Evolutionary conservation across 2,888 invertebrate genomes (phyloP).

Genomic region (Apantesis nais): DNA sequence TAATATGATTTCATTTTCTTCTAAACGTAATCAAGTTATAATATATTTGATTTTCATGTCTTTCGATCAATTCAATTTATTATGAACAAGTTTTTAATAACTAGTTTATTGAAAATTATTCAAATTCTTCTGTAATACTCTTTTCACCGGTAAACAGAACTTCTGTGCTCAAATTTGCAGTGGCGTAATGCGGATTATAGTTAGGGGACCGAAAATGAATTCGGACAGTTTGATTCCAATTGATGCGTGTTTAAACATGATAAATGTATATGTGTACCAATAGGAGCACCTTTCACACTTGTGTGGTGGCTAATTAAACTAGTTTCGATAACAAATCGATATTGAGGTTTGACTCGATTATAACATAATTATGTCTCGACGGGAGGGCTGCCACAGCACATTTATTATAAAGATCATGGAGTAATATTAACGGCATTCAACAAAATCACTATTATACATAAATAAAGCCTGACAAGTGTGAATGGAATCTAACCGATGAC

Average conservation of each 20-base stretch:
- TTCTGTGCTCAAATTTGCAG: constrained; percentile 33
- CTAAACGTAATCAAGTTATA: constrained; percentile 2
- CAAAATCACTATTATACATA: too few species aligned
- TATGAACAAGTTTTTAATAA: background rate
- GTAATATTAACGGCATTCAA: too few species aligned
- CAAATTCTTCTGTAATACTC: too few species aligned
- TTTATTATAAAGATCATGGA: background rate
- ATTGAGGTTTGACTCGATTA: background rate
- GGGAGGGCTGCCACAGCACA: background rate
- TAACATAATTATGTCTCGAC: too few species aligned
- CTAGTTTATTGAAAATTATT: too few species aligned
- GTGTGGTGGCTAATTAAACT: constrained; percentile 5
- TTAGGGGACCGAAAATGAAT: constrained; percentile 26
- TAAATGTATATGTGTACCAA: constrained; percentile 44
- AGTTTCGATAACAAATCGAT: background rate
- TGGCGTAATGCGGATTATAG: constrained; percentile 24
- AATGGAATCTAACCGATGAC: constrained; percentile 35
- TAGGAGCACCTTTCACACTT: constrained; percentile 35
- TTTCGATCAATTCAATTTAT: background rate
- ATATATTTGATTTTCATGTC: background rate
- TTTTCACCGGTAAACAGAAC: constrained; percentile 21
- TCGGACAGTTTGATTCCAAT: constrained; percentile 52
- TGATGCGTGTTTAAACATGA: constrained; percentile 50
- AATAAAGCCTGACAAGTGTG: constrained; percentile 25
- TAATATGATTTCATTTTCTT: background rate